Conservation (phyloP, 2,797 vertebrate species). For the Dromococcyx pavoninus region DNA sequence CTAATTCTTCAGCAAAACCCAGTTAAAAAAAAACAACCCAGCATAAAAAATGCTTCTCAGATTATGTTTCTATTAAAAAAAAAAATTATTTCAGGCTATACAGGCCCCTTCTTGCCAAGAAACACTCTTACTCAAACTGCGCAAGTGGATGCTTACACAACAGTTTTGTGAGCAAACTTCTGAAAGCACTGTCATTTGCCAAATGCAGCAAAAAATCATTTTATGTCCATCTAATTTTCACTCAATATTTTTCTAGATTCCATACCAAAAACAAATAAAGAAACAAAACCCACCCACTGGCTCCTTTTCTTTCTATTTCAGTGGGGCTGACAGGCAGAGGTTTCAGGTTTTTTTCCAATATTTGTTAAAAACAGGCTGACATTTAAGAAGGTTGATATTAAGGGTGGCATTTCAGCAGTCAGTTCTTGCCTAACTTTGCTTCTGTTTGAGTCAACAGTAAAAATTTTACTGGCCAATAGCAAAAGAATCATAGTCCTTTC, state of each 20-base stretch:
- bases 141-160: conserved; percentile 9
- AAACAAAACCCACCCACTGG: neutral
- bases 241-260: neutral
- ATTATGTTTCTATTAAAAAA: too few species aligned
- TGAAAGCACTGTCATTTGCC: neutral
- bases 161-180: neutral
- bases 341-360: neutral
- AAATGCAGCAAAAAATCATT: neutral
- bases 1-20: neutral
- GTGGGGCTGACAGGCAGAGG: neutral
- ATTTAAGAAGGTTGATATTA: neutral
- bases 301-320: neutral
- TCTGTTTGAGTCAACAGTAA: neutral
- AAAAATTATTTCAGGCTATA: neutral
- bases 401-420: neutral
- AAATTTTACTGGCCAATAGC: neutral
- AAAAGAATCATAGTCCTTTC: neutral
- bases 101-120: neutral
- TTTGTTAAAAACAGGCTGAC: neutral
- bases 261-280: neutral
- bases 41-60: too few species aligned
- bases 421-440: neutral
- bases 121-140: neutral
- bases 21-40: too few species aligned
- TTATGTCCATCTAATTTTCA: neutral